These are phyloP conservation scores for Euborellia annulipes DNA, from an alignment of 1,140 invertebrate genomes.

Conservation along the genomic window DNA sequence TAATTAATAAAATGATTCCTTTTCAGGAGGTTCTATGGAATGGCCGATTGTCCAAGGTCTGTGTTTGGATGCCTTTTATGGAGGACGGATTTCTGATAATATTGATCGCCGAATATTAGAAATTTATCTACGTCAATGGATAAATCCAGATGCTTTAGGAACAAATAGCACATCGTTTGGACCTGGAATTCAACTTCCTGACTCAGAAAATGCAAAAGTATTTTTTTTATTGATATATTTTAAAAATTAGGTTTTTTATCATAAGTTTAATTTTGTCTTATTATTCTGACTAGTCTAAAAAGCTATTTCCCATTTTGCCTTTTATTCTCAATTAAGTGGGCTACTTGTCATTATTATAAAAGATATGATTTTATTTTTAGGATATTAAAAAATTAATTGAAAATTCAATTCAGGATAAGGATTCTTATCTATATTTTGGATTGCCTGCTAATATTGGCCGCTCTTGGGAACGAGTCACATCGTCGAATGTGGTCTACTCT, in stretches of 20 bases:
- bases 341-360: too few relatives aligned
- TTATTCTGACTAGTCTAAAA: too few relatives aligned
- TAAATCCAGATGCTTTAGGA: conserved; percentile 40
- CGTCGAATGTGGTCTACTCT: conserved; percentile 41
- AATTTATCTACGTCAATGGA: conserved; percentile 59
- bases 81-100: conserved; percentile 68
- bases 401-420: conserved; percentile 33
- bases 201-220: conserved; percentile 32
- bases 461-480: conserved; percentile 55
- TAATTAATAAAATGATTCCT: conserved; percentile 5
- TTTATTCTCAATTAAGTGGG: too few relatives aligned
- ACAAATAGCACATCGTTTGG: conserved; percentile 38
- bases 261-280: too few relatives aligned
- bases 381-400: conserved; percentile 46
- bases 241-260: too few relatives aligned
- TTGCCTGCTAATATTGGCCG: conserved; percentile 66
- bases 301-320: too few relatives aligned
- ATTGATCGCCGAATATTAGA: conserved; percentile 59
- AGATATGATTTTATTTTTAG: too few relatives aligned
- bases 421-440: conserved; percentile 46
- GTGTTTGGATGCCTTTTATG: conserved; percentile 69
- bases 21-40: conserved; percentile 26
- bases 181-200: conserved; percentile 31
- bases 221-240: too few relatives aligned
- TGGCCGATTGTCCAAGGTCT: conserved; percentile 72